A percentile compares a stretch with the other conserved stretches of the same genome.
phyloP scores from a whole-genome alignment of 1,140 invertebrate genomes.

The Drosophila nasuta region DNA sequence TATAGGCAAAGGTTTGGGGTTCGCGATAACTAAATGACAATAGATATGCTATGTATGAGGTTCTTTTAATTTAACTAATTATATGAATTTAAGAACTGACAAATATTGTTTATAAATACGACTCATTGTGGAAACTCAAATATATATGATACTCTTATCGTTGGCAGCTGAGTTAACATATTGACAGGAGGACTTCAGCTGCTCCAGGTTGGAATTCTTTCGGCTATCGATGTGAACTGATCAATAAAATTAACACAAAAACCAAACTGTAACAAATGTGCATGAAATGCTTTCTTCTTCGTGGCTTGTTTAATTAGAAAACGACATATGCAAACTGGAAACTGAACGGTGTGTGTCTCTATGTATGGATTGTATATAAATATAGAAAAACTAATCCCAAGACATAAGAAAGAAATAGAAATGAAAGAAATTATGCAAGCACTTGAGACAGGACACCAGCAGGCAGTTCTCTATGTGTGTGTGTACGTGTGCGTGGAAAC shows the following conservation, averaged over 20 bases:
- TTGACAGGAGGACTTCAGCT: slow-evolving; percentile 12
- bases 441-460: slow-evolving; percentile 61
- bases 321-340: slow-evolving; percentile 71
- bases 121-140: slow-evolving; percentile 2
- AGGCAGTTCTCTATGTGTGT: slow-evolving; percentile 18
- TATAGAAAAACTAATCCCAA: slow-evolving; percentile 64
- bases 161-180: slow-evolving; percentile 8
- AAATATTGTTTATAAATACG: slow-evolving; percentile 8
- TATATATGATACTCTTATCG: slow-evolving; percentile 30
- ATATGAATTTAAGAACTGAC: slow-evolving; percentile 13
- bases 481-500: slow-evolving; percentile 24
- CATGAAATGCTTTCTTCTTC: slow-evolving; percentile 10
- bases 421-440: slow-evolving; percentile 67
- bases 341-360: slow-evolving; percentile 10
- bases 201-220: neutral
- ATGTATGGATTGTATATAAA: slow-evolving; percentile 45
- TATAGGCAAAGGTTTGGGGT: neutral
- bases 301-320: slow-evolving; percentile 69
- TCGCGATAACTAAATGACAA: slow-evolving; percentile 27
- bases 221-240: slow-evolving; percentile 22
- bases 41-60: slow-evolving; percentile 31
- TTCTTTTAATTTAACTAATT: slow-evolving; percentile 14
- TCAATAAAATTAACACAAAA: slow-evolving; percentile 29
- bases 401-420: slow-evolving; percentile 43
- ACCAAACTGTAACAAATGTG: slow-evolving; percentile 66